These are phyloP conservation scores for Neodiprion virginianus DNA, from an alignment of 1,140 invertebrate species.

Conservation along the genomic window DNA sequence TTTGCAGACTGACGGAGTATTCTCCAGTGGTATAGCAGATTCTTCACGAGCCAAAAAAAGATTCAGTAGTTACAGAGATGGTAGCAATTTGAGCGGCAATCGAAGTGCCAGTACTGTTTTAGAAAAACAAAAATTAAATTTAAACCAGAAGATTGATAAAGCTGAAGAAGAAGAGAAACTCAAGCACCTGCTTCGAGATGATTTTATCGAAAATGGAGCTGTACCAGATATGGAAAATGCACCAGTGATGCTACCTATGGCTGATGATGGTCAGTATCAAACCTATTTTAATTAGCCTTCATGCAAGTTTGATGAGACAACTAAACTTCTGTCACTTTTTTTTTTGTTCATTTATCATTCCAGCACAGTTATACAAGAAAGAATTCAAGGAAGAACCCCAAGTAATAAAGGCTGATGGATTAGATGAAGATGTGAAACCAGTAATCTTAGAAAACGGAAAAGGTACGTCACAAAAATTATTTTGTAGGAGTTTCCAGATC, in stretches of 20 bases:
- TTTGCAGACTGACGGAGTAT: conserved; percentile 50
- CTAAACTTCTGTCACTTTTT: not conserved
- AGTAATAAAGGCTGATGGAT: not conserved
- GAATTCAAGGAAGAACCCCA: not conserved
- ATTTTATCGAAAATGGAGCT: conserved; percentile 49
- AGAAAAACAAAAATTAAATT: conserved; percentile 49
- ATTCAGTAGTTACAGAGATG: conserved; percentile 23
- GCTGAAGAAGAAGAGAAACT: conserved; percentile 50
- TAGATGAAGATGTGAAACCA: conserved; percentile 38
- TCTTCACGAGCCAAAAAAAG: conserved; percentile 15
- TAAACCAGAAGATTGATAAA: conserved; percentile 46
- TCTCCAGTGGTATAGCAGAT: conserved; percentile 49
- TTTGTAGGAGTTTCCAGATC: too few relatives aligned
- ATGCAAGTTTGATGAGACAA: not conserved
- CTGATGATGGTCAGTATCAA: conserved; percentile 36
- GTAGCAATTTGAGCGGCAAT: conserved; percentile 26
- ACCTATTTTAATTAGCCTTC: not conserved
- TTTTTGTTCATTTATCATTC: not conserved
- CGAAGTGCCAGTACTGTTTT: conserved; percentile 29
- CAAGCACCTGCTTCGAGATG: conserved; percentile 46
- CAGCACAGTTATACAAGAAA: conserved; percentile 4
- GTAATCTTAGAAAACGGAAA: conserved; percentile 47
- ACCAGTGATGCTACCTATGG: conserved; percentile 46
- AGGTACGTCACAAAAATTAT: conserved; percentile 29
- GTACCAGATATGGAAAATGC: conserved; percentile 37